Percentiles rank a stretch among this genome's conserved stretches.
These are phyloP conservation scores for Cephus spinipes DNA, from an alignment of 2,888 invertebrate genomes.

Conservation along the genomic window DNA sequence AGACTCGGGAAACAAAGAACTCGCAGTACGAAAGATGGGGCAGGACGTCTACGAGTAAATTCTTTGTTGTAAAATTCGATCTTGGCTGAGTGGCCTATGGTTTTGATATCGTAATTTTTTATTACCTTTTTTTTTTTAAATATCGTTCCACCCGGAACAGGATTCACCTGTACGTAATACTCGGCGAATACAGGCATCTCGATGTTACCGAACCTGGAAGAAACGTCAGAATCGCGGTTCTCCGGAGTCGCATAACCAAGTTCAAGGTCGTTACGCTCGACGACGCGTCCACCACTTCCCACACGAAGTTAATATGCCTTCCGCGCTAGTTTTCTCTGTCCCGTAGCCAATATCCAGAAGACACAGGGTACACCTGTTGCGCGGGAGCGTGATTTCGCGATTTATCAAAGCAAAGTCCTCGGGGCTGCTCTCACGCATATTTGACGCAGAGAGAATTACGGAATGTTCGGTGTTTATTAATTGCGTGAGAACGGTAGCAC, in stretches of 20 bases:
- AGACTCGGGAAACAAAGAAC: not conserved
- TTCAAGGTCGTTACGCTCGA: slow-evolving; percentile 50
- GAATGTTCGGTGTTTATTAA: not conserved
- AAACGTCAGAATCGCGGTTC: slow-evolving; percentile 16
- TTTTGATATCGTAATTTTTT: not conserved
- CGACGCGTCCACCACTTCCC: slow-evolving; percentile 38
- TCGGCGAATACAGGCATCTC: not conserved
- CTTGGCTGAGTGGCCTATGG: not conserved
- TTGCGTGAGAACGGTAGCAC: not conserved
- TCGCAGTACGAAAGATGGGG: not conserved
- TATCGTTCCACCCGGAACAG: not conserved
- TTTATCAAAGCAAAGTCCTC: not conserved
- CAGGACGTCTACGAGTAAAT: not conserved
- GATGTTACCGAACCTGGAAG: not conserved
- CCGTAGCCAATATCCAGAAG: not conserved
- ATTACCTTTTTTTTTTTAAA: not conserved
- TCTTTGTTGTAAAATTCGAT: not conserved
- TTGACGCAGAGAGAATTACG: not conserved
- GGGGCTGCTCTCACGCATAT: not conserved
- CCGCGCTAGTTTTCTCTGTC: slow-evolving; percentile 9
- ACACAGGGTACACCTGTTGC: not conserved
- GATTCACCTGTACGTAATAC: not conserved
- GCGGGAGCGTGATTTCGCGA: not conserved
- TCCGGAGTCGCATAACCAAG: slow-evolving; percentile 37
- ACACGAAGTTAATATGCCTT: slow-evolving; percentile 15